Evolutionary conservation across 2,113 vertebrate species (phyloP).

Genomic region (Bujurquina vittata): DNA sequence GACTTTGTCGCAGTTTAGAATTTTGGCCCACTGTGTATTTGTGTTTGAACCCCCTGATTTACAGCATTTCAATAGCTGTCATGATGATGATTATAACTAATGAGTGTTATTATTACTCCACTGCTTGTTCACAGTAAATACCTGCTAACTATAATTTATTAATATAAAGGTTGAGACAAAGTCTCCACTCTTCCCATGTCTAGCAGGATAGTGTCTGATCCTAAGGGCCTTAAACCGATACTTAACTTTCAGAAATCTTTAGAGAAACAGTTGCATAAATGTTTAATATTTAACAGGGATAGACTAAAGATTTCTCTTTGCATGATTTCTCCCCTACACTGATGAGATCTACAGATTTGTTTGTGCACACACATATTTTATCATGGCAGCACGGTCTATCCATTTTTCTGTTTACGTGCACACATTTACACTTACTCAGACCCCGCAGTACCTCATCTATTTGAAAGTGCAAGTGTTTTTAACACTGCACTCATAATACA

Average conservation of each 20-base stretch:
- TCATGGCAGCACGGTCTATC: neutral
- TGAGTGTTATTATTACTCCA: too few relatives aligned
- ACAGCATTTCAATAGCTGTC: too few relatives aligned
- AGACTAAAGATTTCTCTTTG: slow-evolving; percentile 7
- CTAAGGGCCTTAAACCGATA: slow-evolving; percentile 46
- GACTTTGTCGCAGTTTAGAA: too few relatives aligned
- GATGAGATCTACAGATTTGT: slow-evolving; percentile 5
- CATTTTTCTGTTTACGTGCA: neutral
- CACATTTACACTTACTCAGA: neutral
- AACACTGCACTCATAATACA: neutral
- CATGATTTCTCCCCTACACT: slow-evolving; percentile 7
- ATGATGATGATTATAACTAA: too few relatives aligned
- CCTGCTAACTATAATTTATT: too few relatives aligned
- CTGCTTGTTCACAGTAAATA: too few relatives aligned
- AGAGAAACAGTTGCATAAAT: slow-evolving; percentile 51
- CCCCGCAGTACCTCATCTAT: neutral
- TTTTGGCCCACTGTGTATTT: too few relatives aligned
- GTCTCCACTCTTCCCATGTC: too few relatives aligned
- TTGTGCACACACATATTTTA: too few relatives aligned
- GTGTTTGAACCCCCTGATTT: too few relatives aligned
- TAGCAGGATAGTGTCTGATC: slow-evolving; percentile 5
- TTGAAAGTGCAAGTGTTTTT: slow-evolving; percentile 12
- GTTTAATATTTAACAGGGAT: slow-evolving; percentile 54
- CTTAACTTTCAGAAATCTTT: slow-evolving; percentile 48
- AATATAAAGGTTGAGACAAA: too few relatives aligned